Evolutionary conservation across 2,113 vertebrate species (phyloP).

Genomic region (Anoplopoma fimbria): DNA sequence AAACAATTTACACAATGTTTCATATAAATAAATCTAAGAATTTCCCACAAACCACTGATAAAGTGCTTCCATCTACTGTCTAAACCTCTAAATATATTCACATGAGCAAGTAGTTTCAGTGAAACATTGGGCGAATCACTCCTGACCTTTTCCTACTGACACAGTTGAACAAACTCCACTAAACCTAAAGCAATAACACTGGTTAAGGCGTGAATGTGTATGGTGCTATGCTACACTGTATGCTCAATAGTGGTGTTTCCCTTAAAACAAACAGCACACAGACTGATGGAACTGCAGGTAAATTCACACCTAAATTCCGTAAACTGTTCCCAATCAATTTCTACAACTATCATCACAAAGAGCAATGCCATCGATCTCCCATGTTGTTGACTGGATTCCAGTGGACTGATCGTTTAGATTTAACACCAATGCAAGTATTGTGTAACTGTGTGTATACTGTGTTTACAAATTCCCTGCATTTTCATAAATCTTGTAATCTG

Average conservation of each 20-base stretch:
- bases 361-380: constrained; percentile 59
- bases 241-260: constrained; percentile 78
- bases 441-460: constrained; percentile 76
- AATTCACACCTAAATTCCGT: constrained; percentile 63
- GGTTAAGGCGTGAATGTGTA: constrained; percentile 84
- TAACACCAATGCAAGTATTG: constrained; percentile 70
- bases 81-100: constrained; percentile 69
- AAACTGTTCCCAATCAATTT: constrained; percentile 55
- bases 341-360: constrained; percentile 53
- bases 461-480: constrained; percentile 88
- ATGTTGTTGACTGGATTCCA: constrained; percentile 59
- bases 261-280: constrained; percentile 63
- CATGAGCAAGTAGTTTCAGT: constrained; percentile 42
- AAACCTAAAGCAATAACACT: constrained; percentile 77
- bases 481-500: constrained; percentile 81
- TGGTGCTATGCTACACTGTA: constrained; percentile 85
- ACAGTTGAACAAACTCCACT: constrained; percentile 68
- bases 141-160: constrained; percentile 52
- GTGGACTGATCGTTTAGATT: constrained; percentile 53
- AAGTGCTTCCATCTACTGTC: constrained; percentile 75
- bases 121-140: constrained; percentile 35
- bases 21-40: constrained; percentile 60
- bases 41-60: constrained; percentile 70
- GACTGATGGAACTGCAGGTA: constrained; percentile 64
- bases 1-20: constrained; percentile 56